Conservation (phyloP, 2,113 vertebrate species). For the Muntiacus muntjak region DNA sequence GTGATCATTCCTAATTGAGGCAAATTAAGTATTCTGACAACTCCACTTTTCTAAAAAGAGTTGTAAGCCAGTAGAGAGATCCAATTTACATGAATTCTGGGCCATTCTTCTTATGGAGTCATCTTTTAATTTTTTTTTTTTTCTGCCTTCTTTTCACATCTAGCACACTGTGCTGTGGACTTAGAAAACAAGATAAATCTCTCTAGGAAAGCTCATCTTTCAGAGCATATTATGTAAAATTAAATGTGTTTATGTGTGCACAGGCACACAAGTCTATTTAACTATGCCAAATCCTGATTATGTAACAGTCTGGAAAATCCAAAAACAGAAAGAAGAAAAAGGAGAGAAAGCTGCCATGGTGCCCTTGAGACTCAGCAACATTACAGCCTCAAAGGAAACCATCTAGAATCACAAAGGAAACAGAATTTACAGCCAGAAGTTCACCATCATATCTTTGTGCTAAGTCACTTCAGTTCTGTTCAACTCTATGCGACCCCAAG, state of each 20-base stretch:
- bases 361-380: neutral
- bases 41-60: constrained; percentile 9
- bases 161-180: neutral
- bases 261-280: neutral
- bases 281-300: neutral
- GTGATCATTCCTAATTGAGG: constrained; percentile 51
- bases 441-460: neutral
- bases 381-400: neutral
- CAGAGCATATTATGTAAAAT: neutral
- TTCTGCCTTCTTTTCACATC: neutral
- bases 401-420: neutral
- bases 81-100: neutral
- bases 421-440: neutral
- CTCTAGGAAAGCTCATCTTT: neutral
- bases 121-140: neutral
- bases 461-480: neutral
- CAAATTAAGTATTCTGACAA: constrained; percentile 56
- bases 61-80: constrained; percentile 2
- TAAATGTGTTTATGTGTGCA: neutral
- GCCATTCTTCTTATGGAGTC: constrained; percentile 6
- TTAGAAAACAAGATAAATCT: constrained; percentile 13
- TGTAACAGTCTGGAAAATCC: neutral
- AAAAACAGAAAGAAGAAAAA: neutral
- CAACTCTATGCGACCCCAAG: neutral
- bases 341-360: neutral